Evolutionary conservation across 2,797 vertebrate genomes (phyloP), one percentile per base, ranked within the genome.

Genomic region (Champsocephalus gunnari): DNA sequence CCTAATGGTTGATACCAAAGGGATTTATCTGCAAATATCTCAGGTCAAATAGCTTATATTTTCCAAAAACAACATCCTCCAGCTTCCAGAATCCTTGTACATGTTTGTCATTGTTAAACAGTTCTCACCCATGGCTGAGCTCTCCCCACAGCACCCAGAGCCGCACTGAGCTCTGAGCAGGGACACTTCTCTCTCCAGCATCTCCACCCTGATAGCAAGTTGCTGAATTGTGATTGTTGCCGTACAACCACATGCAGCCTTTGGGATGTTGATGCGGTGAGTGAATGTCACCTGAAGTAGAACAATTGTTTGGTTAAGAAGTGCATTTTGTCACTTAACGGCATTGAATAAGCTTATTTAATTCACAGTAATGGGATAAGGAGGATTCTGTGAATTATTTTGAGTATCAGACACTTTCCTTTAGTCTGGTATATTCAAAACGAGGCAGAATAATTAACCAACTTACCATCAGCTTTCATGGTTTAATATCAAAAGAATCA

Each of bases 251-350:
- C 97, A 99, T 34, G 96, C 96, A 87, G 96, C 96, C 92, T 96
- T 98, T 60, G 98, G 98, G 88, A 99, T 96, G 92, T 97, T 97
- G 93, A 99, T 99, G 82, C 94, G 97, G 89, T 99, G 98, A 63
- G 97, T 99, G 87, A 99, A 99, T 73, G 96, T 98, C 74, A 99
- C 96, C 93, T 94, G 57, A 65, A 63, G 8, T 73, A 41, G 5
- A n/a, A 24, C 2, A 4, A 45, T 9, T n/a, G 19, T 41, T 45
- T 34, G n/a, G 28, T 55, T 28, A 64, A 34, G 3, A 66, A 3
- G 12, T 17, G 5, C 1, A 55, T 53, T 34, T 47, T 54, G 16
- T 3, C 16, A 68, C 4, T 3, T 11, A 3, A 53, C 2, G 21
- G 0, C 10, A 28, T 43, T 9, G 4, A 49, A 50, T 32, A 49